Conservation (phyloP, 2,113 vertebrate species). For the Tupaia tana region DNA sequence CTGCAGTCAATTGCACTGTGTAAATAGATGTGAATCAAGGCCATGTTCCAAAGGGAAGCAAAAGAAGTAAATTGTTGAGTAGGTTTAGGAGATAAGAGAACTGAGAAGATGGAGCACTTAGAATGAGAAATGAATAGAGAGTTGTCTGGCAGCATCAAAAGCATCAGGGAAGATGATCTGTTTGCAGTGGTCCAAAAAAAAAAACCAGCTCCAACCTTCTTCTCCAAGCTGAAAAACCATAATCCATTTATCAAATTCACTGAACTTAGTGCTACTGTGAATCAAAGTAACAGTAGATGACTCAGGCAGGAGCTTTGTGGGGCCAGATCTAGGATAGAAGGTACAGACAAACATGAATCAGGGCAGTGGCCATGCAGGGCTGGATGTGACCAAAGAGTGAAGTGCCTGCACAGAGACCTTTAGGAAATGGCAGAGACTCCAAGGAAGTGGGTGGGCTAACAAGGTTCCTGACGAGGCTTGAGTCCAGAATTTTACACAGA, state of each 20-base stretch:
- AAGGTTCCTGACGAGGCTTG: not conserved
- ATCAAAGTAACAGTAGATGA: not conserved
- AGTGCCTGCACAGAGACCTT: not conserved
- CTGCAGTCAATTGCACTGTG: not conserved
- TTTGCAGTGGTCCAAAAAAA: not conserved
- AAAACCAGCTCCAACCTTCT: not conserved
- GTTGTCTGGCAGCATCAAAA: not conserved
- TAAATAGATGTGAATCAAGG: not conserved
- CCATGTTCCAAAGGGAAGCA: not conserved
- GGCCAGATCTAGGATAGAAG: not conserved
- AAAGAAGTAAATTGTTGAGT: not conserved
- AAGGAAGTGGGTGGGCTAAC: not conserved
- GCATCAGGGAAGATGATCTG: not conserved
- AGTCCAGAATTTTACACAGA: not conserved
- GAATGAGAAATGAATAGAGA: not conserved
- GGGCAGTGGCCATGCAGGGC: not conserved
- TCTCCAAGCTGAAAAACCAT: not conserved
- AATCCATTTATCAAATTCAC: too few relatives aligned
- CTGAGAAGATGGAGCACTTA: not conserved
- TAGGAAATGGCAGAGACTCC: not conserved
- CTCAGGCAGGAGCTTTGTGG: not conserved
- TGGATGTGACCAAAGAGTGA: not conserved
- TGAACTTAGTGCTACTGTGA: not conserved
- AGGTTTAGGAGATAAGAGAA: not conserved
- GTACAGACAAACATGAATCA: not conserved